phyloP scores from a whole-genome alignment of 2,888 invertebrate genomes.

The Rhagonycha fulva region DNA sequence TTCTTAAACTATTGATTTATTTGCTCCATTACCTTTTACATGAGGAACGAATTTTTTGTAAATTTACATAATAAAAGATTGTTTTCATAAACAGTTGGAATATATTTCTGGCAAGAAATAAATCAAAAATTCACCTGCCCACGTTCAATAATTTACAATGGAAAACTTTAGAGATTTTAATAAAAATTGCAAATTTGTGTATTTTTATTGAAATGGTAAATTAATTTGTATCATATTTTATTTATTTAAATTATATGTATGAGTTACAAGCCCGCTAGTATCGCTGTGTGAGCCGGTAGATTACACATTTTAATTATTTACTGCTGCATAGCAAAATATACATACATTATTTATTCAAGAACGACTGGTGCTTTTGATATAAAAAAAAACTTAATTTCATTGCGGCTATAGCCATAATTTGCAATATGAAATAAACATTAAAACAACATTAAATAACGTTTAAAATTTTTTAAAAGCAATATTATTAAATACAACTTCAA shows the following conservation, averaged over 20 bases:
- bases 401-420: background rate
- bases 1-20: constrained; percentile 2
- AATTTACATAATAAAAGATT: constrained; percentile 4
- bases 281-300: background rate
- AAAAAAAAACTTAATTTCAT: background rate
- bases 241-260: background rate
- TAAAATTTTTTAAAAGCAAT: constrained; percentile 29
- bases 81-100: background rate
- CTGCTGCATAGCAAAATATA: background rate
- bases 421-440: constrained; percentile 20
- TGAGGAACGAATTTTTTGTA: background rate
- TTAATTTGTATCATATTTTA: background rate
- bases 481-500: constrained; percentile 29
- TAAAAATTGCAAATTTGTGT: background rate
- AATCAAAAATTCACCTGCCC: background rate
- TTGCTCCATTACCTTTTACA: constrained; percentile 3
- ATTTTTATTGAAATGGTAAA: background rate
- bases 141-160: background rate
- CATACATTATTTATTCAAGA: background rate
- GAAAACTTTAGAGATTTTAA: background rate
- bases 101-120: background rate
- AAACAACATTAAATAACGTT: constrained; percentile 22
- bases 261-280: background rate
- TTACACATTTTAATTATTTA: background rate
- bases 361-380: background rate